Base-by-base conservation (phyloP, 2,888 invertebrate genomes). In the Subacronicta megacephala region DNA sequence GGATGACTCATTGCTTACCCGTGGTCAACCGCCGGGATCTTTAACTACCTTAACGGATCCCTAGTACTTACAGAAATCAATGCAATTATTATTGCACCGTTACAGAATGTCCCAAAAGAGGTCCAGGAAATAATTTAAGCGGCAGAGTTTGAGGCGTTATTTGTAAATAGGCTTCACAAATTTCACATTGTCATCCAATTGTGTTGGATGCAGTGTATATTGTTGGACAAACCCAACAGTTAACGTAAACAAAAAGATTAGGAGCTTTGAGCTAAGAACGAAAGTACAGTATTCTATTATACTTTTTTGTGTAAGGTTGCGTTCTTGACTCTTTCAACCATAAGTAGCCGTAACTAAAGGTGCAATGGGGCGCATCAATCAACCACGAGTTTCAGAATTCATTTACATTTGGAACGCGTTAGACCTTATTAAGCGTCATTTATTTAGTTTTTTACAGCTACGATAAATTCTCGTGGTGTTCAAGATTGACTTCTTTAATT, bases 1-100 rank as follows among this genome's bases (percentile, higher is more conserved):
- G 63, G 60, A 77, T 93, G 93, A 93, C 81, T 93, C 93, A 93
- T 76, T 72, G 66, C 56, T 68, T 75, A 68, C 79, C 79, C 78
- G 74, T 80, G 73, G 72, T 64, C 65, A 78, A 75, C 78, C 80
- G 72, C 65, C 76, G 81, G 80, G 80, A 82, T 78, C 61, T 75
- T 70, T 80, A 75, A 79, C 77, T 77, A 76, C 80, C 78, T 81
- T 81, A 83, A 84, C 85, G 82, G 86, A 71, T 79, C 68, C 64
- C 75, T 62, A 54, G 60, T 50, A 60, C 72, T 81, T 75, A 73
- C 72, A 66, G 61, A 74, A 73, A 57, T 58, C 67, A 72, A 71
- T 74, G 79, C 77, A 81, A 82, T 80, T 71, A 79, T 80, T 72
- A 66, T 72, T 64, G 47, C 71, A 77, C 73, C 66, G 73, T 79